Evolutionary conservation across 23 tunicate genomes (phyloP).

Genomic region (Styela plicata): DNA sequence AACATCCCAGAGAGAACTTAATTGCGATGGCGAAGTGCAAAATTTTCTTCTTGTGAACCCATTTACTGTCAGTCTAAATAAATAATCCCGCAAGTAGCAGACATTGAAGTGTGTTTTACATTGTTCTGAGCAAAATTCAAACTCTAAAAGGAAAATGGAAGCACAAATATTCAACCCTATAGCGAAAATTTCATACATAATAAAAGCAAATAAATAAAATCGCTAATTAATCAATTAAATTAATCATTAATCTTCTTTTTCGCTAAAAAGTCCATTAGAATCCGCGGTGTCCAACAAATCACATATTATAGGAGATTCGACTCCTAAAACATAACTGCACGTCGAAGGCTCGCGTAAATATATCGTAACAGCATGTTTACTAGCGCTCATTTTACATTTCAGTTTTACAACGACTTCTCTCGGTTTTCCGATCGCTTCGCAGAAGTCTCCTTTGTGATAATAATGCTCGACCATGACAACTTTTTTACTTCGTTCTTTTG

Average conservation of each 20-base stretch:
- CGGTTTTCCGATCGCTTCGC: constrained; percentile 62
- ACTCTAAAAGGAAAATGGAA: too few species aligned
- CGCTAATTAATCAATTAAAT: neutral
- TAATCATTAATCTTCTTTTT: neutral
- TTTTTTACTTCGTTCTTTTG: neutral
- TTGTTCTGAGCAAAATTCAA: too few species aligned
- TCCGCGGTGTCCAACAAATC: constrained; percentile 70
- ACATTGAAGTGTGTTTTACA: neutral
- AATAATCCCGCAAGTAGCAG: neutral
- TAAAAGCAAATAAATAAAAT: neutral
- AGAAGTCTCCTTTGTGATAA: constrained; percentile 85
- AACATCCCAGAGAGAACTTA: too few species aligned
- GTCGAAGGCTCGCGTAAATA: constrained; percentile 86
- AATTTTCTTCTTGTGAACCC: too few species aligned
- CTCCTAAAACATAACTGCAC: constrained; percentile 74
- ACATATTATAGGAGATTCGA: constrained; percentile 74
- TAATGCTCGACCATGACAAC: constrained; percentile 70
- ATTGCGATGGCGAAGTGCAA: too few species aligned
- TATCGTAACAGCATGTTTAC: constrained; percentile 57
- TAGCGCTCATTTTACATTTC: constrained; percentile 57
- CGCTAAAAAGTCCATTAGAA: constrained; percentile 38
- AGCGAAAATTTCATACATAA: neutral
- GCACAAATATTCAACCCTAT: neutral
- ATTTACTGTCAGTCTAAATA: neutral
- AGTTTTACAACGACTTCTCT: constrained; percentile 89